Percentiles rank a stretch among this genome's conserved stretches.
phyloP scores from a whole-genome alignment of 2,888 invertebrate genomes.

The Amphipyra tragopoginis region DNA sequence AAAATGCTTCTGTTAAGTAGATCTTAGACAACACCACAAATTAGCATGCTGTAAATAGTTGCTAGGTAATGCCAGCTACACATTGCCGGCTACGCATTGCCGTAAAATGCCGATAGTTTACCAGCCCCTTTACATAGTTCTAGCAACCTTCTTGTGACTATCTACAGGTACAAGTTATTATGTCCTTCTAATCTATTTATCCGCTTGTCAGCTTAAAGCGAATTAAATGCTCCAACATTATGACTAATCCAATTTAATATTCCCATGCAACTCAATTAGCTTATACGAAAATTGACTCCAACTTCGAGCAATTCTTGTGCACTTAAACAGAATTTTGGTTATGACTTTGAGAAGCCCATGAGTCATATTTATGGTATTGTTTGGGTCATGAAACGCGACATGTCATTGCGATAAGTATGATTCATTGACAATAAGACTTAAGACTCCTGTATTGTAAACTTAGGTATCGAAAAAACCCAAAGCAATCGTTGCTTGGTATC shows the following conservation, averaged over 20 bases:
- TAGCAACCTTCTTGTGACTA: too few relatives aligned
- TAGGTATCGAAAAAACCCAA: conserved; percentile 31
- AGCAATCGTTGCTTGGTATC: conserved; percentile 11
- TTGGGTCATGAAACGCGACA: conserved; percentile 40
- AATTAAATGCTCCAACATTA: conserved; percentile 14
- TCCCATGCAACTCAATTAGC: conserved; percentile 46
- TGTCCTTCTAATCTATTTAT: not conserved
- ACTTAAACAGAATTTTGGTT: conserved; percentile 54
- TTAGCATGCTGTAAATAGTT: too few relatives aligned
- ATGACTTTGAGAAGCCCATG: conserved; percentile 52
- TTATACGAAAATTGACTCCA: conserved; percentile 16
- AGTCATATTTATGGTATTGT: conserved; percentile 56
- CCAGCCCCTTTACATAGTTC: too few relatives aligned
- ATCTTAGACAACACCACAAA: too few relatives aligned
- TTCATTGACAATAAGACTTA: conserved; percentile 46
- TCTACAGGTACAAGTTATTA: not conserved
- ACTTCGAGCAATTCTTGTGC: conserved; percentile 17
- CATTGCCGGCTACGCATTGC: too few relatives aligned
- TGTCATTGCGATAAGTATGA: conserved; percentile 51
- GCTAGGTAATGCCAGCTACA: too few relatives aligned
- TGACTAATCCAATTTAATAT: conserved; percentile 45
- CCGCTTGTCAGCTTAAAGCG: not conserved
- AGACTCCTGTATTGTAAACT: conserved; percentile 28
- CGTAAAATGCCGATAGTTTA: too few relatives aligned
- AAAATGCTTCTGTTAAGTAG: too few relatives aligned